These are phyloP conservation scores for Bruchidius siliquastri DNA, from an alignment of 2,888 invertebrate species.

Conservation along the genomic window DNA sequence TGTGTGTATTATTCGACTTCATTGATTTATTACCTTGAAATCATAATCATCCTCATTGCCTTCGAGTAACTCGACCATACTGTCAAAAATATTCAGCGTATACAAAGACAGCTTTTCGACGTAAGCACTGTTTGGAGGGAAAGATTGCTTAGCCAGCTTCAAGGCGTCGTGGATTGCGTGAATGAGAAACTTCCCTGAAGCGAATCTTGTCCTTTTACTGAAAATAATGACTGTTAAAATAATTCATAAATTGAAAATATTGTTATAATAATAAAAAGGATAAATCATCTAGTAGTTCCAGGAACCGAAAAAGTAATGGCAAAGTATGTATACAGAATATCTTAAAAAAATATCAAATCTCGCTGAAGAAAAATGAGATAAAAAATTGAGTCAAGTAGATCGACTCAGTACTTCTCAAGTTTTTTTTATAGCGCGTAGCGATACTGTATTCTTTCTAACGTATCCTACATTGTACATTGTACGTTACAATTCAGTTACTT, in stretches of 20 bases:
- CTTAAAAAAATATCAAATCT: no score
- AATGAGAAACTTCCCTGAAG: constrained; percentile 19
- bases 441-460: no score
- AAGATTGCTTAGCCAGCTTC: constrained; percentile 22
- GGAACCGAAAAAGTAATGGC: no score
- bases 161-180: constrained; percentile 24
- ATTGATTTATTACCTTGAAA: constrained; percentile 20
- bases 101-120: constrained; percentile 22
- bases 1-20: no score
- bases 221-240: background rate
- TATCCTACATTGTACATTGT: no score
- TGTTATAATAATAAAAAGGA: background rate
- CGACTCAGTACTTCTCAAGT: no score
- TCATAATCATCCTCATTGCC: constrained; percentile 11
- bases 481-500: no score
- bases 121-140: constrained; percentile 24
- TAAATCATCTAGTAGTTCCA: no score
- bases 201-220: constrained; percentile 2
- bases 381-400: no score
- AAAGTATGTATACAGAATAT: no score
- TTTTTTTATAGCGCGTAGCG: no score
- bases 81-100: constrained; percentile 17
- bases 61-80: constrained; percentile 9
- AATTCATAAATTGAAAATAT: background rate
- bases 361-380: no score